Conservation (phyloP, 2,113 vertebrate species). For the Etheostoma spectabile region DNA sequence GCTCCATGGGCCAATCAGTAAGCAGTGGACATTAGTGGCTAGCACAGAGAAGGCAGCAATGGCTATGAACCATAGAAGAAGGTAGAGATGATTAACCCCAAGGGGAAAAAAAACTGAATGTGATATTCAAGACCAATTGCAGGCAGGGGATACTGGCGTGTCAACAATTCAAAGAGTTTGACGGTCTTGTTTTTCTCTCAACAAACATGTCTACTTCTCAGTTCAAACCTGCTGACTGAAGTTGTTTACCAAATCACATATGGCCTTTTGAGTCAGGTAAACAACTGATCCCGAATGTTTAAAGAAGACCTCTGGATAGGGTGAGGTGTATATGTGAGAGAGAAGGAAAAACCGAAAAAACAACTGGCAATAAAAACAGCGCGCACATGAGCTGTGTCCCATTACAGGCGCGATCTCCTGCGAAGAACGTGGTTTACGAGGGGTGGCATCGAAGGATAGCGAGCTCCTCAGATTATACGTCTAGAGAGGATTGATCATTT, state of each 20-base stretch:
- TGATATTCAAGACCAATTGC: neutral
- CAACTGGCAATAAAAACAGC: constrained; percentile 6
- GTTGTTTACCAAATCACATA: neutral
- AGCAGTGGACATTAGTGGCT: constrained; percentile 7
- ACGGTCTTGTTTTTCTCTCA: neutral
- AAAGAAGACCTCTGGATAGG: constrained; percentile 30
- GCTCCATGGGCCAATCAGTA: neutral
- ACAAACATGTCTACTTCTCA: neutral
- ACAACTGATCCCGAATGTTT: constrained; percentile 21
- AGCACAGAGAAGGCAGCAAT: constrained; percentile 10
- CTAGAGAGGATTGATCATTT: neutral
- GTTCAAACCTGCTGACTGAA: constrained; percentile 25
- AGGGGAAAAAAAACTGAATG: neutral
- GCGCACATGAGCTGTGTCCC: constrained; percentile 27
- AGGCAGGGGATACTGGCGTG: neutral
- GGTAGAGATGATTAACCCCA: neutral
- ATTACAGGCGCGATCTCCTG: neutral
- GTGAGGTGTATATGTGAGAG: neutral
- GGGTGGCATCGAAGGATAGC: neutral
- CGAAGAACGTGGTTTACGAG: neutral
- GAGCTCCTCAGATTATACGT: neutral
- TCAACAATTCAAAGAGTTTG: neutral
- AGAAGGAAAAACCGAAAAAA: constrained; percentile 13
- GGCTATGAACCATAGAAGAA: constrained; percentile 7
- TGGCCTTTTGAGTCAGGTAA: neutral